Percentiles rank a stretch among this genome's conserved stretches.
Conservation (phyloP, 2,113 vertebrate genomes). For the Neodontobutis hainanensis region DNA sequence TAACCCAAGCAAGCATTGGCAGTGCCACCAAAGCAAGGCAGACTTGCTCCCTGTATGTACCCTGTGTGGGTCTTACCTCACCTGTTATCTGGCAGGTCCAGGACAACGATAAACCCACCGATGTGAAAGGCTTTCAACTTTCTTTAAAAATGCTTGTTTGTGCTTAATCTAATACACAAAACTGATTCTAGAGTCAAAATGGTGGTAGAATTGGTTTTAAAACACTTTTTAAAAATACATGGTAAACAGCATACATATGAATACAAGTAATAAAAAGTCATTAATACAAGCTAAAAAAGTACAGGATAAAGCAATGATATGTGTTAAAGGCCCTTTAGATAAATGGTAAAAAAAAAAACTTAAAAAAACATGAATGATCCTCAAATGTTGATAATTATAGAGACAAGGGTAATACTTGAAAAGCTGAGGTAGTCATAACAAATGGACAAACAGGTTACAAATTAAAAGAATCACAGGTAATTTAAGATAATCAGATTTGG, state of each 20-base stretch:
- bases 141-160: slow-evolving; percentile 41
- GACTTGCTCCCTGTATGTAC: slow-evolving; percentile 4
- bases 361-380: background rate
- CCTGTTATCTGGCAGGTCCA: slow-evolving; percentile 63
- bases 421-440: slow-evolving; percentile 64
- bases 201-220: too few relatives aligned
- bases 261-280: too few relatives aligned
- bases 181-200: too few relatives aligned
- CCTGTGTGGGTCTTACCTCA: slow-evolving; percentile 67
- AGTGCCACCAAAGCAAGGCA: slow-evolving; percentile 54
- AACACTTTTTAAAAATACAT: too few relatives aligned
- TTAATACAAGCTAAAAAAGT: too few relatives aligned
- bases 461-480: background rate
- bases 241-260: too few relatives aligned
- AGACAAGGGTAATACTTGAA: slow-evolving; percentile 5
- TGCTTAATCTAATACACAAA: background rate
- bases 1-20: slow-evolving; percentile 45
- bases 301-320: too few relatives aligned
- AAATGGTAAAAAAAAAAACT: background rate
- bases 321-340: background rate
- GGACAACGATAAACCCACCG: slow-evolving; percentile 61
- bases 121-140: slow-evolving; percentile 35
- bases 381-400: background rate
- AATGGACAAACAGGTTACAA: slow-evolving; percentile 10
- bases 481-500: too few relatives aligned